These are phyloP conservation scores for Sitta europaea DNA, from an alignment of 2,113 vertebrate species.

Conservation along the genomic window DNA sequence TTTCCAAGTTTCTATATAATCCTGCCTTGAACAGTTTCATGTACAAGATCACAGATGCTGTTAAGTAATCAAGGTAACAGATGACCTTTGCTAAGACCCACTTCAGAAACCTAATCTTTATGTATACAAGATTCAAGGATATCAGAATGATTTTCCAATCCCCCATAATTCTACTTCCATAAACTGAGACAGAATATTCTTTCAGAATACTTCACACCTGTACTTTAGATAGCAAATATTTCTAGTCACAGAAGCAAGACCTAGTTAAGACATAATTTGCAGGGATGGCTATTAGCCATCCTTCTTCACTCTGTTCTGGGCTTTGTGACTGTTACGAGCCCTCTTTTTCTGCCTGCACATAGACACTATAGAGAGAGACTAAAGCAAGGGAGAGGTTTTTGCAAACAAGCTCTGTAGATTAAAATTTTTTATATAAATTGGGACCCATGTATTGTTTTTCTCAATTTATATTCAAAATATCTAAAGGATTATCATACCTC, in stretches of 20 bases:
- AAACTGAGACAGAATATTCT: neutral
- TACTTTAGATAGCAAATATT: neutral
- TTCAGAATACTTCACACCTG: neutral
- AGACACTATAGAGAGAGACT: neutral
- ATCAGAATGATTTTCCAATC: neutral
- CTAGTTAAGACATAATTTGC: neutral
- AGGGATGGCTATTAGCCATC: neutral
- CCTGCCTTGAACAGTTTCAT: neutral
- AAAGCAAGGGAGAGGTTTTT: neutral
- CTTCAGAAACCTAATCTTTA: constrained; percentile 34
- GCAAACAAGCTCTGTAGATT: neutral
- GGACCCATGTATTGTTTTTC: neutral
- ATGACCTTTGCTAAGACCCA: neutral
- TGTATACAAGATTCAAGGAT: neutral
- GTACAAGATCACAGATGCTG: neutral
- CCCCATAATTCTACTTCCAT: neutral
- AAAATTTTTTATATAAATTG: neutral
- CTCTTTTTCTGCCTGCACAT: neutral
- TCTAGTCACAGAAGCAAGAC: neutral
- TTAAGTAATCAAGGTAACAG: constrained; percentile 7
- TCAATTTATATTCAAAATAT: neutral
- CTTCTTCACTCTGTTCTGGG: neutral
- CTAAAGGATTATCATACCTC: neutral
- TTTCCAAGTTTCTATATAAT: constrained; percentile 49
- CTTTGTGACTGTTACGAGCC: neutral